Conservation (phyloP, 1,140 invertebrate genomes). For the Pararge aegeria region DNA sequence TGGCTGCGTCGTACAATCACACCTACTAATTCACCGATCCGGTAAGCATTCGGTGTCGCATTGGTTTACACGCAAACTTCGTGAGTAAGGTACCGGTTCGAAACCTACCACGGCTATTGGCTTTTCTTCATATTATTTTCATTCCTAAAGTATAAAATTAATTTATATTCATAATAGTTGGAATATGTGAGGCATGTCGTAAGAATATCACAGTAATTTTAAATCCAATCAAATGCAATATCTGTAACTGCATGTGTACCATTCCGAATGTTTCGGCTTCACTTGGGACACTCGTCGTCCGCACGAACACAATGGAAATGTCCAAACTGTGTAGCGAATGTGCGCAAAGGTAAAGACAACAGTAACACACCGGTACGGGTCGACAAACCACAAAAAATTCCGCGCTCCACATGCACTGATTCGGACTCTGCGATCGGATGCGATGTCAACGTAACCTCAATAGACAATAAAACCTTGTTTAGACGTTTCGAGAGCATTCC, state of each 20-base stretch:
- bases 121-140: constrained; percentile 3
- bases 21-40: no score
- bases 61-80: no score
- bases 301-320: constrained; percentile 13
- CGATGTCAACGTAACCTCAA: background rate
- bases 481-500: constrained; percentile 16
- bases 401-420: background rate
- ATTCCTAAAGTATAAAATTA: background rate
- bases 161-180: constrained; percentile 10
- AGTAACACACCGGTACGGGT: constrained; percentile 2
- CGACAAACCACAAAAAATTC: background rate
- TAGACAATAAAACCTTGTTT: constrained; percentile 3
- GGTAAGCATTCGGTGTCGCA: no score
- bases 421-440: background rate
- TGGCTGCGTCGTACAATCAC: no score
- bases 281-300: background rate
- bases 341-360: constrained; percentile 13
- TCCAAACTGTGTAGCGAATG: constrained; percentile 1
- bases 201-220: constrained; percentile 1
- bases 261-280: constrained; percentile 15
- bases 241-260: constrained; percentile 6
- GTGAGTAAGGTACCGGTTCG: no score
- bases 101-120: no score
- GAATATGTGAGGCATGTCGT: constrained; percentile 9
- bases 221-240: constrained; percentile 12